Conservation (phyloP, 2,797 vertebrate genomes). For the Hippopotamyrus pictus region DNA sequence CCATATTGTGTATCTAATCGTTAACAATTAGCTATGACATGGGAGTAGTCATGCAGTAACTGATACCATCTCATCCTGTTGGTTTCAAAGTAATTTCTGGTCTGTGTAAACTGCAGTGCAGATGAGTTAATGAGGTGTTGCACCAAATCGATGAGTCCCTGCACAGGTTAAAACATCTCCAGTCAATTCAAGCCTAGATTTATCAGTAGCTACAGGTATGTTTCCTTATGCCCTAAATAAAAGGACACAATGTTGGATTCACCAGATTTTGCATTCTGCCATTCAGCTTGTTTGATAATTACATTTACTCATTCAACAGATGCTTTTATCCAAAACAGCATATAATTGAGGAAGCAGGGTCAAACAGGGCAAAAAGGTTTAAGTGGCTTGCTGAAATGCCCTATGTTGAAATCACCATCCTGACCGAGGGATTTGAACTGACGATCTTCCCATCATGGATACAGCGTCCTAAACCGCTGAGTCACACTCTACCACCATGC, state of each 20-base stretch:
- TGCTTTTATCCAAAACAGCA: not conserved
- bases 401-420: not conserved
- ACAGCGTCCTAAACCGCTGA: not conserved
- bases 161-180: not conserved
- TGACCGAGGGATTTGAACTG: not conserved
- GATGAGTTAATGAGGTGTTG: not conserved
- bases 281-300: not conserved
- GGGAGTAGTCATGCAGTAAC: not conserved
- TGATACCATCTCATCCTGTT: not conserved
- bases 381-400: not conserved
- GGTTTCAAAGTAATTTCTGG: not conserved
- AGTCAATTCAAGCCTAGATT: not conserved
- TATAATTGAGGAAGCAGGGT: not conserved
- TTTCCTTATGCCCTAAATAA: not conserved
- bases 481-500: not conserved
- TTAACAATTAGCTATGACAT: slow-evolving; percentile 6
- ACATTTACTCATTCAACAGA: not conserved
- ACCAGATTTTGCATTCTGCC: not conserved
- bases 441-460: not conserved
- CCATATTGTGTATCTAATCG: not conserved
- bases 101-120: not conserved
- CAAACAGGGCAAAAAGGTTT: not conserved
- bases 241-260: not conserved
- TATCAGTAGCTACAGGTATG: not conserved
- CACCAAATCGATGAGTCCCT: not conserved